These are phyloP conservation scores for Lasioglossum lativentre DNA, from an alignment of 2,888 invertebrate genomes.

Conservation along the genomic window DNA sequence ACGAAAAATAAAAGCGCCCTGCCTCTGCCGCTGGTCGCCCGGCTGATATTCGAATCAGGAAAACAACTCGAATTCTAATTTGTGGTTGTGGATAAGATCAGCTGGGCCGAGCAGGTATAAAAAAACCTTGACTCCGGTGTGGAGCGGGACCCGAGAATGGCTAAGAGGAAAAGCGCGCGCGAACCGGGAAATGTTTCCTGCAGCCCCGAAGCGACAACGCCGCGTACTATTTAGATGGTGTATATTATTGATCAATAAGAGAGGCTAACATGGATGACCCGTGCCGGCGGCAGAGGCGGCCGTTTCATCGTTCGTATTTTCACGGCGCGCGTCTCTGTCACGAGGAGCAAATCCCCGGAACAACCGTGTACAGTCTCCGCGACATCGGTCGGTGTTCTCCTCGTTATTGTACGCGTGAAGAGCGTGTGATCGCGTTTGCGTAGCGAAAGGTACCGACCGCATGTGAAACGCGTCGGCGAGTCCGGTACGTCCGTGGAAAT, in stretches of 20 bases:
- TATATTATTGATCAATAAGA: conserved; percentile 83
- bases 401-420: background rate
- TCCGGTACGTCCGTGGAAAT: conserved; percentile 49
- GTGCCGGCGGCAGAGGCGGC: conserved; percentile 82
- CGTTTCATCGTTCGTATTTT: conserved; percentile 81
- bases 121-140: background rate
- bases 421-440: conserved; percentile 16
- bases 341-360: conserved; percentile 48
- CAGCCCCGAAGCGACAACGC: conserved; percentile 72
- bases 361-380: conserved; percentile 23
- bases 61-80: background rate
- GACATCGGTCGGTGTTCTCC: conserved; percentile 27
- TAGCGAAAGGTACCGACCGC: conserved; percentile 40
- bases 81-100: background rate
- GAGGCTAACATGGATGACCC: conserved; percentile 80
- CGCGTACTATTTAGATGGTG: conserved; percentile 77
- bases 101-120: background rate
- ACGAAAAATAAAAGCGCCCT: conserved; percentile 8
- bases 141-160: background rate
- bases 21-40: background rate
- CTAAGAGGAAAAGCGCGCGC: conserved; percentile 44
- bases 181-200: conserved; percentile 46
- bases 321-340: conserved; percentile 70
- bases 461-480: conserved; percentile 54
- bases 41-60: conserved; percentile 7